Conservation (phyloP, 2,888 invertebrate species). For the Tryphoninae sp. region DNA sequence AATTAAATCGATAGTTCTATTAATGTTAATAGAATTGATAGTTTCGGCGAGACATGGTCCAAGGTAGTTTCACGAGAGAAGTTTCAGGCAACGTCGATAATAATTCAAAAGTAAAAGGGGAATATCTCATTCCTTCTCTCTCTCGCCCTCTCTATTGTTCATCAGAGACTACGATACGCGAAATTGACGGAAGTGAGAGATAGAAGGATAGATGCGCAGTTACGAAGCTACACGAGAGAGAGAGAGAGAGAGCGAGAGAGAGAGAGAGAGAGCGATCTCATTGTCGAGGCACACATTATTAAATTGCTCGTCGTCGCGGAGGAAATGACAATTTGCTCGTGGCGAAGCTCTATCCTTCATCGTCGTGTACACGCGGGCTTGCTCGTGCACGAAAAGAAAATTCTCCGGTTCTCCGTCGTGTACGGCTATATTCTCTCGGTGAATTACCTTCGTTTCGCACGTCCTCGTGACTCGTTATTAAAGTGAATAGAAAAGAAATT, state of each 20-base stretch:
- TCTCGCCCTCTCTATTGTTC: not conserved
- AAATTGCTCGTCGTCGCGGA: constrained; percentile 62
- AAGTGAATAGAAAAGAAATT: constrained; percentile 17
- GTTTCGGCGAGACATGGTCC: not conserved
- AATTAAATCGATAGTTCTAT: not conserved
- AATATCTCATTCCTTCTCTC: not conserved
- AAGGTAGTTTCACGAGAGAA: not conserved
- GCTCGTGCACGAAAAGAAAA: constrained; percentile 36
- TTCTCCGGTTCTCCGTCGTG: not conserved
- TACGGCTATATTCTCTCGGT: not conserved
- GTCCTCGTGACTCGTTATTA: constrained; percentile 24
- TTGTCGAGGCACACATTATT: constrained; percentile 62
- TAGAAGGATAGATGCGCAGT: constrained; percentile 16
- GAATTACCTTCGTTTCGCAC: constrained; percentile 7
- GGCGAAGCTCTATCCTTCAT: constrained; percentile 43
- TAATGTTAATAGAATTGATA: not conserved
- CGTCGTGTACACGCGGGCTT: not conserved
- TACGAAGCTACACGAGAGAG: not conserved
- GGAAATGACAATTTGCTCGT: constrained; percentile 62
- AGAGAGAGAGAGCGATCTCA: constrained; percentile 43
- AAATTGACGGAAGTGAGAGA: constrained; percentile 52
- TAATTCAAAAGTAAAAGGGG: not conserved
- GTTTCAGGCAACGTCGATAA: not conserved
- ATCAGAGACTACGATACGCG: constrained; percentile 9
- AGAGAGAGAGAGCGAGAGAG: constrained; percentile 35